These are phyloP conservation scores for Dromius quadrimaculatus DNA, from an alignment of 2,888 invertebrate species.

Conservation along the genomic window DNA sequence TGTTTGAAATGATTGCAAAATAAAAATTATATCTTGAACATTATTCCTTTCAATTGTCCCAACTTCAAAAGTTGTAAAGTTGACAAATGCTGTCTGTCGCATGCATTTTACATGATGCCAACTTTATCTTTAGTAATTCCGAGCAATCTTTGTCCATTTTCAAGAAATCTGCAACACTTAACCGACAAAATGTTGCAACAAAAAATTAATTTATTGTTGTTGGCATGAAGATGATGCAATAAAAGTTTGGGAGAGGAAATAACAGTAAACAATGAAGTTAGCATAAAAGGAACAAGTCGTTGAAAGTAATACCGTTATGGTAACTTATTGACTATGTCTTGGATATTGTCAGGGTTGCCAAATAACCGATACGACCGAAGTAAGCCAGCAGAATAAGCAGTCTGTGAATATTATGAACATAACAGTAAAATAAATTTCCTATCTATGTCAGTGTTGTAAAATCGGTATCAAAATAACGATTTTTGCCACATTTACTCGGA, in stretches of 20 bases:
- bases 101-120: conserved; percentile 8
- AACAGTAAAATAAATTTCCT: conserved; percentile 45
- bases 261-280: conserved; percentile 45
- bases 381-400: conserved; percentile 40
- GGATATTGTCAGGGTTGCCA: conserved; percentile 45
- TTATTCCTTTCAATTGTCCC: background rate
- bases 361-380: conserved; percentile 29
- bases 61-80: background rate
- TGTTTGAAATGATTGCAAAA: background rate
- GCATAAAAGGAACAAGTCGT: conserved; percentile 38
- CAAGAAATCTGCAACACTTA: conserved; percentile 28
- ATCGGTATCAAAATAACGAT: conserved; percentile 15
- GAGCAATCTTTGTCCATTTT: conserved; percentile 15
- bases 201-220: conserved; percentile 37
- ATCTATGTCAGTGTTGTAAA: conserved; percentile 22
- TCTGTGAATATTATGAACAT: conserved; percentile 45
- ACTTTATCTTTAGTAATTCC: conserved; percentile 6
- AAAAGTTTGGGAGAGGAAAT: conserved; percentile 45
- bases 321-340: conserved; percentile 47
- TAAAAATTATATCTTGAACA: too few species aligned
- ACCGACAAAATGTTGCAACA: conserved; percentile 31
- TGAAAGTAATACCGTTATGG: conserved; percentile 45
- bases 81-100: conserved; percentile 11
- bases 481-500: background rate
- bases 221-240: conserved; percentile 35